A percentile compares a stretch with the other conserved stretches of the same genome.
phyloP scores from a whole-genome alignment of 2,113 vertebrate species.

The Neogale vison region DNA sequence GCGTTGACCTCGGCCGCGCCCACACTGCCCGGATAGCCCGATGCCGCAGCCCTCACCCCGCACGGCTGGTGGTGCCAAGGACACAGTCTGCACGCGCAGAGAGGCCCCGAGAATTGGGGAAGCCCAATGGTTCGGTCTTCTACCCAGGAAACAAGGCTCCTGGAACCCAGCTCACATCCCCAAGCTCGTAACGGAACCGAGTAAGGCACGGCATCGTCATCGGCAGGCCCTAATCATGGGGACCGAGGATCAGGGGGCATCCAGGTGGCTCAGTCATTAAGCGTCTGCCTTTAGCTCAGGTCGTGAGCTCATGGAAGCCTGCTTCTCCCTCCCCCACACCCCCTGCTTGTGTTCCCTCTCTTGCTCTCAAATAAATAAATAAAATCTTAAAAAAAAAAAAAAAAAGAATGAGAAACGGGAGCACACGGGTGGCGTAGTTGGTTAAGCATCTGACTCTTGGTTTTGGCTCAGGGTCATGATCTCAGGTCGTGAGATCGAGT shows the following conservation, averaged over 20 bases:
- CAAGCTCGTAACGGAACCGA: fast-evolving
- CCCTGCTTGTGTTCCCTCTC: too few relatives aligned
- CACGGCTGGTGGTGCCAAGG: not conserved
- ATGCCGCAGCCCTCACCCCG: fast-evolving
- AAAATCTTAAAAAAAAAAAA: too few relatives aligned
- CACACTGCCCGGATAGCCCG: fast-evolving
- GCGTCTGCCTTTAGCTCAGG: too few relatives aligned
- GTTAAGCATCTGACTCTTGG: not conserved
- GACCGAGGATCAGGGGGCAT: too few relatives aligned
- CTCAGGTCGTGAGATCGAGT: not conserved
- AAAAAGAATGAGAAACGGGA: not conserved
- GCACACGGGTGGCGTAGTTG: not conserved
- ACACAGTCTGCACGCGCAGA: too few relatives aligned
- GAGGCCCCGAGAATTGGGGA: not conserved
- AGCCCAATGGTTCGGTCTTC: not conserved
- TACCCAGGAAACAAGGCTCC: not conserved
- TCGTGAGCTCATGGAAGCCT: too few relatives aligned
- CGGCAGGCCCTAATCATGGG: not conserved
- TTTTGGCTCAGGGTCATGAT: not conserved
- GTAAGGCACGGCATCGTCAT: not conserved
- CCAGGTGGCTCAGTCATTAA: too few relatives aligned
- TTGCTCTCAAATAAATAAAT: too few relatives aligned
- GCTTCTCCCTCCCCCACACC: too few relatives aligned
- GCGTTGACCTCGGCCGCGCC: not conserved
- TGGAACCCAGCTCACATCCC: fast-evolving